Conservation (phyloP, 2,113 vertebrate species). For the Centrocercus urophasianus region DNA sequence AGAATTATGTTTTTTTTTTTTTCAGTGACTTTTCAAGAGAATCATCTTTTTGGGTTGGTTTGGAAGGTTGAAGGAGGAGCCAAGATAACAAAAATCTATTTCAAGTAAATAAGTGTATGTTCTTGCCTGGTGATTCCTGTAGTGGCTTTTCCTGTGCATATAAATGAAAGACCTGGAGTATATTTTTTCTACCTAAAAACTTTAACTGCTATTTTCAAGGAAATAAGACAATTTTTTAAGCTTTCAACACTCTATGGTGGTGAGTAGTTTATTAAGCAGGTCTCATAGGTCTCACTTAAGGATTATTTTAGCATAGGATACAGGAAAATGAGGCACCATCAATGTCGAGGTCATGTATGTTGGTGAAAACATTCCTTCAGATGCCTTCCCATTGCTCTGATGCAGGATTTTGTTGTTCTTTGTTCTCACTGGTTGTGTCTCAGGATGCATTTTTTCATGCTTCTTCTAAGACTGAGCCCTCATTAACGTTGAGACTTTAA, state of each 20-base stretch:
- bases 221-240: background rate
- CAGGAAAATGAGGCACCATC: background rate
- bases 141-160: background rate
- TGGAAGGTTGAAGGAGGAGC: background rate
- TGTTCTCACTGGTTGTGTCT: background rate
- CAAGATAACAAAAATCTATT: background rate
- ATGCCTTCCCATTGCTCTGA: background rate
- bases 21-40: background rate
- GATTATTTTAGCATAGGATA: rapidly evolving
- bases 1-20: background rate
- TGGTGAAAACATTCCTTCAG: background rate
- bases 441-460: background rate
- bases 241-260: background rate
- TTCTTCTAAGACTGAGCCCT: background rate
- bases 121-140: background rate
- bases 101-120: background rate
- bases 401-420: background rate
- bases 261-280: background rate
- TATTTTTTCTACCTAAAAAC: background rate
- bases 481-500: rapidly evolving
- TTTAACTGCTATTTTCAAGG: background rate
- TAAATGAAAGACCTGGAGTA: background rate
- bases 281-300: background rate
- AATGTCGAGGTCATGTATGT: background rate
- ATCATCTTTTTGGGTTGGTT: background rate